Base-by-base conservation (phyloP, 1,140 invertebrate species). In the Anagrus nilaparvatae region DNA sequence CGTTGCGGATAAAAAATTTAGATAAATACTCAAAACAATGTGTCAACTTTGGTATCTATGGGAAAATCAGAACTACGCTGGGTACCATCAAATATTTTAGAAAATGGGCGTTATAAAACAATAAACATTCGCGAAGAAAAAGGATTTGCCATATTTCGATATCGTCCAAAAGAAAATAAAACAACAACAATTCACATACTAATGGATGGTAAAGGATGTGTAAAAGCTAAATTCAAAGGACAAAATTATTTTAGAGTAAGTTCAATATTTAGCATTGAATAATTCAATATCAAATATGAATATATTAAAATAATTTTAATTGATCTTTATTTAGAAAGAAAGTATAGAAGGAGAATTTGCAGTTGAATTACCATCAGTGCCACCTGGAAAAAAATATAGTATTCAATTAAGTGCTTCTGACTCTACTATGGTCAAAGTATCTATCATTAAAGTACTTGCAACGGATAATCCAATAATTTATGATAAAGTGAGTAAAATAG, bases 21-120 rank as follows among this genome's bases (percentile, higher is more conserved):
- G 65, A 58, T 68, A 2, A 66, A 61, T 32, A 62, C 46, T 10
- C 50, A 53, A 24, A 67, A 60, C 17, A 67, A 69, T 32, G 61
- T 69, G 10, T 69, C 65, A 2, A 65, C 54, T 29, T 48, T 54
- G 12, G 56, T 67, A 8, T 59, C 62, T 12, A 53, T 54, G 6
- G 62, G 66, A 9, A 41, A 50, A 4, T 40, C 64, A n/a, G 61
- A 56, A 45, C 66, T 63, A 44, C 61, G 60, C 0, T 59, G 57
- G 47, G 57, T 56, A 2, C 59, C 61, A 2, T 60, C 59, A 2
- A 49, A 63, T 17, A 53, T 49, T 17, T 42, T 69, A 20, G 55
- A 47, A 3, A 64, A 53, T 13, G 65, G 59, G 14, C 56, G 52
- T 20, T 64, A 63, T 13, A 50, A 51, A 0, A 59, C 55, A 1